A percentile compares a stretch with the other conserved stretches of the same genome.
Evolutionary conservation across 2,797 vertebrate genomes (phyloP).

Genomic region (Margarornis squamiger): DNA sequence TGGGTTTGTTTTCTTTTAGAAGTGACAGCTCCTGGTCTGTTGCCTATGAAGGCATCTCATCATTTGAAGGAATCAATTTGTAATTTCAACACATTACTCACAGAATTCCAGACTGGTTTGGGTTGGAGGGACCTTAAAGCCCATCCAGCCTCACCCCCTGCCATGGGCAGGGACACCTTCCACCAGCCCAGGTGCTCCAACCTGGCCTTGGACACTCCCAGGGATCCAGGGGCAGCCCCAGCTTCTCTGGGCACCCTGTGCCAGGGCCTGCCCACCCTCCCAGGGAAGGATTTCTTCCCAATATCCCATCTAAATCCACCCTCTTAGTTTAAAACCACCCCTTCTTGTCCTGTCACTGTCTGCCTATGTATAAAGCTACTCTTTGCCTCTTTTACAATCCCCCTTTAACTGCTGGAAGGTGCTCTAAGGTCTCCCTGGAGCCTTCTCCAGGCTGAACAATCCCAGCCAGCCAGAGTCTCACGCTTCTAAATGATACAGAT

Average conservation of each 20-base stretch:
- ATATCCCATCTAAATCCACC: background rate
- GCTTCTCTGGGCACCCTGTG: background rate
- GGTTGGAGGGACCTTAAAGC: background rate
- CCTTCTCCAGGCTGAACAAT: background rate
- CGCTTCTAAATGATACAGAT: background rate
- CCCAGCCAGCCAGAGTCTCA: background rate
- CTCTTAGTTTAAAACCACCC: background rate
- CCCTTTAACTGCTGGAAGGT: background rate
- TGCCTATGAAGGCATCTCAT: accelerated
- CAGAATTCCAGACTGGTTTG: background rate
- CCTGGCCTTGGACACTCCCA: background rate
- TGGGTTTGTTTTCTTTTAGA: background rate
- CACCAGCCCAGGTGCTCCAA: background rate
- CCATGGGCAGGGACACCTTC: background rate
- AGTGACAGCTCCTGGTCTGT: background rate
- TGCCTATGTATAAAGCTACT: background rate
- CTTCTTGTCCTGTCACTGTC: background rate
- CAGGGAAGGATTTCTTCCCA: background rate
- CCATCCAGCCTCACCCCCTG: background rate
- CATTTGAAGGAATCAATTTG: background rate
- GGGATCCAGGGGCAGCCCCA: background rate
- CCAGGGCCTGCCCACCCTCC: too few species aligned
- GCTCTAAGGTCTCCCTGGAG: background rate
- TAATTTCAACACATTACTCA: background rate
- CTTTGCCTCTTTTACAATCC: background rate